Conservation (phyloP, 2,888 invertebrate species). For the Troides oblongomaculatus region DNA sequence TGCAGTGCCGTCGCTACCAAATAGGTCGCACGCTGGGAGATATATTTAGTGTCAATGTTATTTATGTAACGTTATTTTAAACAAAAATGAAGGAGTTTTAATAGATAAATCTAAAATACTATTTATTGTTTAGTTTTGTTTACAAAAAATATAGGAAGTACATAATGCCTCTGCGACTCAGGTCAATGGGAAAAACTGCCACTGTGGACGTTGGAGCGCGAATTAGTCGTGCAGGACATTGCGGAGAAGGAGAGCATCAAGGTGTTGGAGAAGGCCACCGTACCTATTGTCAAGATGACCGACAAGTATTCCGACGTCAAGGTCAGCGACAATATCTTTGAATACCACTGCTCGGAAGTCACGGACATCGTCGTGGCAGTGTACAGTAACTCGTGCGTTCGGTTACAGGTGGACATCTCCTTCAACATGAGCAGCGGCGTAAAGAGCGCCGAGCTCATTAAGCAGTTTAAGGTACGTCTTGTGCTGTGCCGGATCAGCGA, state of each 20-base stretch:
- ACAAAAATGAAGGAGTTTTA: no score
- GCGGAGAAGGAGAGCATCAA: conserved; percentile 94
- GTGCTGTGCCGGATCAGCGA: no score
- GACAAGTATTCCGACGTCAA: conserved; percentile 91
- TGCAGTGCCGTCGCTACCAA: no score
- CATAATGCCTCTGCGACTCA: conserved; percentile 39
- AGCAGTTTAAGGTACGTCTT: conserved; percentile 85
- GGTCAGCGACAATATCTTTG: conserved; percentile 56
- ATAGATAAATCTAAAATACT: no score
- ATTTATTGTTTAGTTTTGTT: no score
- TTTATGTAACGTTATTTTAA: no score
- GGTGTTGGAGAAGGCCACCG: conserved; percentile 98
- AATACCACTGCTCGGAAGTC: no score
- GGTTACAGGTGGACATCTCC: conserved; percentile 91
- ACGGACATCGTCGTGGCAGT: no score
- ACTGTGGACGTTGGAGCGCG: conserved; percentile 93
- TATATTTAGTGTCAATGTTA: no score
- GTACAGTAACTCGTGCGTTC: conserved; percentile 3
- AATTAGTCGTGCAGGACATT: conserved; percentile 92
- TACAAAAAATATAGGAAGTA: no score
- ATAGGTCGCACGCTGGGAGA: no score
- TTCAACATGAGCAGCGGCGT: conserved; percentile 99
- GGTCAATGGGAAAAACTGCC: conserved; percentile 96
- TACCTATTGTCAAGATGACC: conserved; percentile 98
- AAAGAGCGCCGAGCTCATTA: conserved; percentile 96